Percentiles rank a stretch among this genome's conserved stretches.
phyloP scores from a whole-genome alignment of 2,113 vertebrate species.

The Heloderma charlesbogerti region DNA sequence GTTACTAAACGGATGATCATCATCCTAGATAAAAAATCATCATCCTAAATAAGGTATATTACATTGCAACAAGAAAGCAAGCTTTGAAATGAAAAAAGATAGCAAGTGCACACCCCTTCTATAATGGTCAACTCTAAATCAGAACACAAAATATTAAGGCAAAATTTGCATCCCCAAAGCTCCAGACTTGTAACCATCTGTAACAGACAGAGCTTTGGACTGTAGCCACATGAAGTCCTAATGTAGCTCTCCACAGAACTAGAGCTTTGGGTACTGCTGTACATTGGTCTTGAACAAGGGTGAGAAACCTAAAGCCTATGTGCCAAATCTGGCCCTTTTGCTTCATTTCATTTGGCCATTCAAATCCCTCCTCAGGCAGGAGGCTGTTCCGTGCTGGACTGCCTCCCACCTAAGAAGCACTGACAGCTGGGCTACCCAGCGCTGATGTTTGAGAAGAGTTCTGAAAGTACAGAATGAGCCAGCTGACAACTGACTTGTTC shows the following conservation, averaged over 20 bases:
- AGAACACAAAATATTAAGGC: not conserved
- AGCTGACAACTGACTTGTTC: not conserved
- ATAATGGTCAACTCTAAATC: not conserved
- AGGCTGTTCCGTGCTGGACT: not conserved
- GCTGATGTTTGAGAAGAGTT: not conserved
- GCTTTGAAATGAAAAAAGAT: not conserved
- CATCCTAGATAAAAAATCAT: not conserved
- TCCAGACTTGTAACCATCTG: not conserved
- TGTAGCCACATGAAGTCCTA: not conserved
- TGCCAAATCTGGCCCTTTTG: not conserved
- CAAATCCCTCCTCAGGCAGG: not conserved
- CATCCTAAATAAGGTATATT: not conserved
- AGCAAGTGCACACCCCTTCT: not conserved
- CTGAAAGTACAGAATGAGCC: not conserved
- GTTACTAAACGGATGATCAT: not conserved
- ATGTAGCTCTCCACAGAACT: not conserved
- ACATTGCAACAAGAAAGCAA: not conserved
- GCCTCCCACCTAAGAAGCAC: not conserved
- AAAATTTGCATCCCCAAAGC: not conserved
- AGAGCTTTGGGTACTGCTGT: not conserved
- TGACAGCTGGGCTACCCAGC: not conserved
- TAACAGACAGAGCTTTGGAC: too few species aligned
- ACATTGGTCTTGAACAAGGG: not conserved
- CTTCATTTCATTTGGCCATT: not conserved
- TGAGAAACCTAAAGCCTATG: not conserved